These are phyloP conservation scores for Parnassius glacialis DNA, from an alignment of 2,888 invertebrate species.

Conservation along the genomic window DNA sequence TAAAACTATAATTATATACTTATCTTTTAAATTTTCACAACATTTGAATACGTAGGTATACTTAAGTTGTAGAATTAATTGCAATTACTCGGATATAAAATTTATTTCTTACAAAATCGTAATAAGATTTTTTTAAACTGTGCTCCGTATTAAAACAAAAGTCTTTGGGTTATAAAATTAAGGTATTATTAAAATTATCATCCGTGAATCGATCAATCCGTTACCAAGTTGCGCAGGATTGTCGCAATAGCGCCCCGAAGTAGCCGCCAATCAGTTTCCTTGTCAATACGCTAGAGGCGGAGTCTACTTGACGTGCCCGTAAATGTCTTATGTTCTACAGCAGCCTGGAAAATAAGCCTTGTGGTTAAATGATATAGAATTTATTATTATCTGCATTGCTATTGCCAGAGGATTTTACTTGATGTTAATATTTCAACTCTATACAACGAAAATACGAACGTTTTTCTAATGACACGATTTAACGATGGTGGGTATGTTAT, in stretches of 20 bases:
- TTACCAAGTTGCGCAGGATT: slow-evolving; percentile 71
- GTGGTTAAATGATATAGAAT: slow-evolving; percentile 31
- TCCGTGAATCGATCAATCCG: slow-evolving; percentile 43
- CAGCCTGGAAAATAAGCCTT: slow-evolving; percentile 38
- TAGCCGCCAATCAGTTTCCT: slow-evolving; percentile 68
- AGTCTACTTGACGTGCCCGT: slow-evolving; percentile 45
- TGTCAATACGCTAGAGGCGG: slow-evolving; percentile 67
- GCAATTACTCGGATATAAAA: too few relatives aligned
- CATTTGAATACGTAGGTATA: too few relatives aligned
- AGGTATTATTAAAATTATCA: background rate
- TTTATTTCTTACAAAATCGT: too few relatives aligned
- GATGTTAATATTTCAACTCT: slow-evolving; percentile 44
- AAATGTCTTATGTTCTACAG: slow-evolving; percentile 29
- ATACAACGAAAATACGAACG: slow-evolving; percentile 38
- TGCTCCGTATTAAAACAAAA: too few relatives aligned
- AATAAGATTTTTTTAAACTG: too few relatives aligned
- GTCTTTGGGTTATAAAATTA: too few relatives aligned
- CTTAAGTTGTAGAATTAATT: too few relatives aligned
- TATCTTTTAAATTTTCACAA: too few relatives aligned
- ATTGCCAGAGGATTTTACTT: slow-evolving; percentile 28
- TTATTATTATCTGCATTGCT: slow-evolving; percentile 33
- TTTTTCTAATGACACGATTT: slow-evolving; percentile 37
- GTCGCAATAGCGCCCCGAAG: slow-evolving; percentile 48
- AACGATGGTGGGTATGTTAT: slow-evolving; percentile 58
- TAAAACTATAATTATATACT: too few relatives aligned